A percentile compares a stretch with the other conserved stretches of the same genome.
Conservation (phyloP, 2,113 vertebrate species). For the Prietella phreatophila region DNA sequence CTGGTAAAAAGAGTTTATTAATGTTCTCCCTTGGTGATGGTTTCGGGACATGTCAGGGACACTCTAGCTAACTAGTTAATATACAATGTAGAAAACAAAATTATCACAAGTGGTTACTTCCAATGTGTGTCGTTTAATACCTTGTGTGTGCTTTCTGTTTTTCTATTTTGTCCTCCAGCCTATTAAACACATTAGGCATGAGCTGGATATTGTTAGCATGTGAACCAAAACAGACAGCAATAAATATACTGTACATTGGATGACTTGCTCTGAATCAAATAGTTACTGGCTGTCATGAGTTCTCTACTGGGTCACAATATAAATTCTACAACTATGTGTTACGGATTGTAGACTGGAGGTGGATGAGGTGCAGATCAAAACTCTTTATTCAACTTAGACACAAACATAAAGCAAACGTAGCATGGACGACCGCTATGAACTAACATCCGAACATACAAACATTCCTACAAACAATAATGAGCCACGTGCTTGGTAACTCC, state of each 20-base stretch:
- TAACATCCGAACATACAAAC: no score
- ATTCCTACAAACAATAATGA: no score
- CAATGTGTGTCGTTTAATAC: background rate
- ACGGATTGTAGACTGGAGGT: no score
- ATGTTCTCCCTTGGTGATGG: background rate
- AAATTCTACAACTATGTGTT: background rate
- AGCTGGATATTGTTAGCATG: background rate
- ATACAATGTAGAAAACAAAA: background rate
- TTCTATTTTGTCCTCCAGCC: background rate
- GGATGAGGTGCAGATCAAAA: no score
- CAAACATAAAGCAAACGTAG: no score
- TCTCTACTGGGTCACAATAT: background rate
- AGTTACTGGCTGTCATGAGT: background rate
- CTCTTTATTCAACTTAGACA: no score
- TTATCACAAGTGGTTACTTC: background rate
- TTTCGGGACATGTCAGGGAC: background rate
- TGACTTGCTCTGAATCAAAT: background rate
- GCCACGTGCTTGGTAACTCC: no score
- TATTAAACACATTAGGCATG: background rate
- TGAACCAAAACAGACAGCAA: background rate
- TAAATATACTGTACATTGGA: background rate
- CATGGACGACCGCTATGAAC: no score
- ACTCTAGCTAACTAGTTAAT: background rate
- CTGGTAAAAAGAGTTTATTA: no score
- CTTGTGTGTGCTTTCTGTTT: background rate